Percentiles rank a stretch among this genome's conserved stretches.
Conservation (phyloP, 2,113 vertebrate species). For the Camarhynchus parvulus region DNA sequence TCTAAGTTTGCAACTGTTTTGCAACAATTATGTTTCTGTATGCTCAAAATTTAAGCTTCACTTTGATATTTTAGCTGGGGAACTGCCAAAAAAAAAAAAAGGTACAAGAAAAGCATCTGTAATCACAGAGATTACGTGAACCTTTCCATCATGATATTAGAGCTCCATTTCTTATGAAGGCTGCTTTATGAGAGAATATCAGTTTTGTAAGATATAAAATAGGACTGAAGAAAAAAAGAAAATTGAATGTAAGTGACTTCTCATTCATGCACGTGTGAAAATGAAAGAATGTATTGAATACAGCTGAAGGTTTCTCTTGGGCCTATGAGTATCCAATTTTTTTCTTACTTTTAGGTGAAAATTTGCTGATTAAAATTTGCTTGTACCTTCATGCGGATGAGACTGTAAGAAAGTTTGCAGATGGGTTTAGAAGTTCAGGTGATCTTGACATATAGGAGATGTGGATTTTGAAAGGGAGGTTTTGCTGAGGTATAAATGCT, state of each 20-base stretch:
- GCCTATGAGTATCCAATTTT: neutral
- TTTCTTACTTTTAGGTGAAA: neutral
- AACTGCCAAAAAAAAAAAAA: neutral
- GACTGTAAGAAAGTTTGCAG: neutral
- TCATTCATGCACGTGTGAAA: neutral
- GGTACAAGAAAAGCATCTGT: neutral
- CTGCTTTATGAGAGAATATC: neutral
- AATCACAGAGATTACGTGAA: neutral
- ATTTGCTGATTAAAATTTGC: neutral
- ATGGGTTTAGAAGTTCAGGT: neutral
- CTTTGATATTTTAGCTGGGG: neutral
- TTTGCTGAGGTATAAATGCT: neutral
- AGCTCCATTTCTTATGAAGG: neutral
- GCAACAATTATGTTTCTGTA: rapidly evolving
- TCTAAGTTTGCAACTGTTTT: neutral
- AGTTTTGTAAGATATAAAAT: neutral
- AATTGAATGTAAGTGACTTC: rapidly evolving
- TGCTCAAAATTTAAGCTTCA: neutral
- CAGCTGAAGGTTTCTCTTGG: neutral
- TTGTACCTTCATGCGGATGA: neutral
- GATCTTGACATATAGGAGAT: neutral
- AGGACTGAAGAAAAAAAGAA: neutral
- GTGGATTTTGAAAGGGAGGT: neutral
- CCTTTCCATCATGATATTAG: rapidly evolving
- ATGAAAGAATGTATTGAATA: neutral